phyloP scores from a whole-genome alignment of 2,888 invertebrate species.

The Drepanosiphum platanoidis region DNA sequence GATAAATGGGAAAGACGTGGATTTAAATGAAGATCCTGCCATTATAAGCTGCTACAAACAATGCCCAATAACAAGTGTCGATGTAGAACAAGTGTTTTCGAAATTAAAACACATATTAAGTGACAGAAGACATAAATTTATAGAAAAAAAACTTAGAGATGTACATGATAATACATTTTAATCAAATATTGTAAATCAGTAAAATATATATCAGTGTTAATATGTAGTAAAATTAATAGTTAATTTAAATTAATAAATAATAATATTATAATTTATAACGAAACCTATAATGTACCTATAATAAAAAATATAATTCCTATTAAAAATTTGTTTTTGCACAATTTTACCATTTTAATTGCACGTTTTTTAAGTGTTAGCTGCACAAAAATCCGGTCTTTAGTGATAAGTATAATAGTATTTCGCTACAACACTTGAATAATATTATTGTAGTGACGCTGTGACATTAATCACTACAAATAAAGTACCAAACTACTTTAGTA shows the following conservation, averaged over 20 bases:
- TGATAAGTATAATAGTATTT: no score
- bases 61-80: not conserved
- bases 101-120: not conserved
- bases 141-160: not conserved
- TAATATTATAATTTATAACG: not conserved
- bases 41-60: not conserved
- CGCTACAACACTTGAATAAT: no score
- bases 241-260: not conserved
- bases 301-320: no score
- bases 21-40: not conserved
- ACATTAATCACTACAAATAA: no score
- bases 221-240: not conserved
- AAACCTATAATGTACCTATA: no score
- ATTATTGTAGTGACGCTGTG: no score
- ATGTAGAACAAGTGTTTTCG: not conserved
- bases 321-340: no score
- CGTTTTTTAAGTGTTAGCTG: no score
- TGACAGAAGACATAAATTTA: not conserved
- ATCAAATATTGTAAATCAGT: not conserved
- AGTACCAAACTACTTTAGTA: no score
- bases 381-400: not conserved
- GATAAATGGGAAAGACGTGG: slow-evolving; percentile 1
- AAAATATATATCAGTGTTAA: not conserved
- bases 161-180: not conserved
- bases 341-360: no score